Evolutionary conservation across 1,140 invertebrate species (phyloP).

Genomic region (Zophobas atratus): DNA sequence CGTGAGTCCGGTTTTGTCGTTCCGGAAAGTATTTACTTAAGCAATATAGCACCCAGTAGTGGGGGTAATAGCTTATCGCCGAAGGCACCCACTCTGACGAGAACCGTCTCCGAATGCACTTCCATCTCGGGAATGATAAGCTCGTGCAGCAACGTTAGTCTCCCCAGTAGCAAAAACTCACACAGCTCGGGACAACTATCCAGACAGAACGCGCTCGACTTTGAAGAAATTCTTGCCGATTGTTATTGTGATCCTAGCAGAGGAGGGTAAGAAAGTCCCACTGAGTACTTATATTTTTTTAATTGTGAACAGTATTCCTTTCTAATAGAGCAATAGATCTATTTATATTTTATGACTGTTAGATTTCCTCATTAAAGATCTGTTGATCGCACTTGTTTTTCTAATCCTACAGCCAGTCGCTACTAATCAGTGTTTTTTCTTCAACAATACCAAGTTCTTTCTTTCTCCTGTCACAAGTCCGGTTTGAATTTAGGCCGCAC

Average conservation of each 20-base stretch:
- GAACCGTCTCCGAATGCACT: slow-evolving; percentile 60
- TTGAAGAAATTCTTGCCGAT: slow-evolving; percentile 62
- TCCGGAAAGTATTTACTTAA: slow-evolving; percentile 34
- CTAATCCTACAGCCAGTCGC: not conserved
- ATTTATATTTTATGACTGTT: slow-evolving; percentile 49
- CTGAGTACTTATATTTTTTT: slow-evolving; percentile 31
- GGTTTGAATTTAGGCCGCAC: slow-evolving; percentile 62
- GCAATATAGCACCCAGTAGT: not conserved
- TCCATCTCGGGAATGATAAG: slow-evolving; percentile 50
- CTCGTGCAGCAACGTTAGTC: slow-evolving; percentile 53
- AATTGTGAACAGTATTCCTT: slow-evolving; percentile 47
- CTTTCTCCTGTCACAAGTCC: slow-evolving; percentile 62
- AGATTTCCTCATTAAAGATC: slow-evolving; percentile 31
- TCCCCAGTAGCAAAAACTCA: slow-evolving; percentile 55
- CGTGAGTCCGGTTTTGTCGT: slow-evolving; percentile 9
- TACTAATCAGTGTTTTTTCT: not conserved
- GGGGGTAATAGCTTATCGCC: slow-evolving; percentile 26
- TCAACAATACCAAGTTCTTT: slow-evolving; percentile 64
- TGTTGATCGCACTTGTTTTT: slow-evolving; percentile 23
- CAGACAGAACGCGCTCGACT: slow-evolving; percentile 65
- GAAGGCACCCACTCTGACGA: not conserved
- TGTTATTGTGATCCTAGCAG: slow-evolving; percentile 63
- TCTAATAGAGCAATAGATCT: slow-evolving; percentile 47
- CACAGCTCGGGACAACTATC: slow-evolving; percentile 61
- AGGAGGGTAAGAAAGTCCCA: slow-evolving; percentile 45